Percentiles rank a stretch among this genome's conserved stretches.
Conservation (phyloP, 2,113 vertebrate genomes). For the human region DNA sequence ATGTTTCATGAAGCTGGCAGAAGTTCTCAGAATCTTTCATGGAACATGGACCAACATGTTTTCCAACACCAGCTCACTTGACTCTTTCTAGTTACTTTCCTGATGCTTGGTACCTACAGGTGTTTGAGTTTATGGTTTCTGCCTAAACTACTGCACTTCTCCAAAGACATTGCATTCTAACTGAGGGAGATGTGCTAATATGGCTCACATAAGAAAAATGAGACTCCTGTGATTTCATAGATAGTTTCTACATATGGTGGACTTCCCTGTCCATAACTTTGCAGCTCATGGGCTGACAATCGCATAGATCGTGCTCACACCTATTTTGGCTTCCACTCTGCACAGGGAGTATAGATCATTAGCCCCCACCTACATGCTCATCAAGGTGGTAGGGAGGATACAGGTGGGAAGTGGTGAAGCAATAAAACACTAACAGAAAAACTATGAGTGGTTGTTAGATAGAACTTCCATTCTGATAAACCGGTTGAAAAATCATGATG, state of each 20-base stretch:
- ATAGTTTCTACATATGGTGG: background rate
- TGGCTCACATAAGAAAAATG: background rate
- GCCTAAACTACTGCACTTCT: background rate
- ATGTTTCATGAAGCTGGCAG: background rate
- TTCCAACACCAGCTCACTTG: too few relatives aligned
- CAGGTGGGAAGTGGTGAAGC: rapidly evolving
- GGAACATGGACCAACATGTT: background rate
- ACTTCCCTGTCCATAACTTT: background rate
- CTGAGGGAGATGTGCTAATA: background rate
- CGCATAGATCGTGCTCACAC: rapidly evolving
- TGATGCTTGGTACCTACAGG: background rate
- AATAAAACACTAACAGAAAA: background rate
- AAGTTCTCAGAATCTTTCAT: background rate
- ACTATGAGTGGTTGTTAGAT: background rate
- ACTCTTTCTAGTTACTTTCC: background rate
- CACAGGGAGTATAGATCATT: background rate
- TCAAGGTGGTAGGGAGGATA: background rate
- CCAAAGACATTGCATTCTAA: background rate
- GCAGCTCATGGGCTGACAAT: background rate
- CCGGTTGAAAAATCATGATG: background rate
- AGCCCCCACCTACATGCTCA: rapidly evolving
- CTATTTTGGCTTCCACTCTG: background rate
- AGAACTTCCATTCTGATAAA: background rate
- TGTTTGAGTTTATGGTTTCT: background rate
- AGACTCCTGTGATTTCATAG: background rate